Evolutionary conservation across 2,797 vertebrate genomes (phyloP), one percentile per base, ranked within the genome.

Genomic region (Fistularia tabacaria): DNA sequence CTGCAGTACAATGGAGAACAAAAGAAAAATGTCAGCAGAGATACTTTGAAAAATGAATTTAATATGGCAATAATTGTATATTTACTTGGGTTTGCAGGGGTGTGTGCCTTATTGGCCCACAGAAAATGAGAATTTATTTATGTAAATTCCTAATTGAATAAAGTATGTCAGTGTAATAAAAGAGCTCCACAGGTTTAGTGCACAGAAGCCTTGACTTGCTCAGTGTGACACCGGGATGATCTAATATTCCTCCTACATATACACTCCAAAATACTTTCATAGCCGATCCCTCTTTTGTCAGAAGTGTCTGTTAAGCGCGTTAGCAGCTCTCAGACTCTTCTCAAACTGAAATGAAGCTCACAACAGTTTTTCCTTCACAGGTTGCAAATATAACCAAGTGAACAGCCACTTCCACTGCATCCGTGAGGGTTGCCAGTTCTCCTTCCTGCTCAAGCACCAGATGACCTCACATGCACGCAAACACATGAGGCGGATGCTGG

Each of bases 401-500:
- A 99, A 97, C 87, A 99, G 97, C 76, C 97, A 99, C 85, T 99
- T 99, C 86, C 97, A 99, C 88, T 99, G 97, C 87, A 99, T 99
- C 82, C 94, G 97, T 0, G 97, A 98, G 39, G 96, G 93, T 77
- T 99, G 97, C 91, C 95, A 97, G 89, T 99, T 99, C 90, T 99
- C 97, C 89, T 99, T 99, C 91, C 92, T 99, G 76, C 95, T 99
- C 59, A 99, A 99, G 86, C 97, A 99, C 87, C 97, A 99, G 90
- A 99, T 99, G 97, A 99, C 97, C 39, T 99, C 97, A 3, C 97
- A 99, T 0, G 94, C 97, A 57, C 93, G 97, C 79, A 99, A 99
- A 83, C 97, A 99, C 90, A 98, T 99, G 97, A 92, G 97, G 57
- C 93, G 97, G 85, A 98, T 99, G 97, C 90, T 99, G 77, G 97